phyloP scores from a whole-genome alignment of 2,113 vertebrate genomes.

The Nycticryphes semicollaris region DNA sequence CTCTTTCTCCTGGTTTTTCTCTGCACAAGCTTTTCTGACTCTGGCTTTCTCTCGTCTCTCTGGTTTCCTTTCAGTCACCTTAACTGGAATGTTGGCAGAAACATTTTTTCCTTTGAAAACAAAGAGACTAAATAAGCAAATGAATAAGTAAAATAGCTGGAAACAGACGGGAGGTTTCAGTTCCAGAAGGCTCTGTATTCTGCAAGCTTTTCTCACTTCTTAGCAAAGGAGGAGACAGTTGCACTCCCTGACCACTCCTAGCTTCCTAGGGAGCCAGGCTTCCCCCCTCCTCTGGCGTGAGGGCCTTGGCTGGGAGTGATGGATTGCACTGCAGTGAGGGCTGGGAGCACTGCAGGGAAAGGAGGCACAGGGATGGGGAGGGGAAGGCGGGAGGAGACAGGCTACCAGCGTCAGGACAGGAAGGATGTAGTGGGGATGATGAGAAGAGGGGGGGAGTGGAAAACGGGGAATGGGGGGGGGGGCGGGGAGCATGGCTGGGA shows the following conservation, averaged over 20 bases:
- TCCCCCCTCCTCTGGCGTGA: not conserved
- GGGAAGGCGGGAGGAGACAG: constrained; percentile 33
- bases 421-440: constrained; percentile 19
- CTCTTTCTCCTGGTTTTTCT: not conserved
- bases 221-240: not conserved
- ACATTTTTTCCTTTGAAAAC: constrained; percentile 31
- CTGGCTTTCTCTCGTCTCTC: constrained; percentile 5
- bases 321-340: constrained; percentile 70
- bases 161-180: not conserved
- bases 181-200: constrained; percentile 12
- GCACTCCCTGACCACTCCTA: not conserved
- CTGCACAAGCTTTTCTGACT: not conserved
- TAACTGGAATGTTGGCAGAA: constrained; percentile 57
- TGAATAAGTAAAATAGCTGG: constrained; percentile 40
- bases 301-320: constrained; percentile 58
- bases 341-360: constrained; percentile 52
- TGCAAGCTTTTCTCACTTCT: not conserved
- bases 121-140: constrained; percentile 53
- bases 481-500: not conserved
- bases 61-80: constrained; percentile 54
- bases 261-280: not conserved
- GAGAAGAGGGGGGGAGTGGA: not conserved
- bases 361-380: constrained; percentile 8
- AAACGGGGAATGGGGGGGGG: not conserved
- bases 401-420: constrained; percentile 51